These are phyloP conservation scores for Odontomyia ornata DNA, from an alignment of 2,888 invertebrate species.

Conservation along the genomic window DNA sequence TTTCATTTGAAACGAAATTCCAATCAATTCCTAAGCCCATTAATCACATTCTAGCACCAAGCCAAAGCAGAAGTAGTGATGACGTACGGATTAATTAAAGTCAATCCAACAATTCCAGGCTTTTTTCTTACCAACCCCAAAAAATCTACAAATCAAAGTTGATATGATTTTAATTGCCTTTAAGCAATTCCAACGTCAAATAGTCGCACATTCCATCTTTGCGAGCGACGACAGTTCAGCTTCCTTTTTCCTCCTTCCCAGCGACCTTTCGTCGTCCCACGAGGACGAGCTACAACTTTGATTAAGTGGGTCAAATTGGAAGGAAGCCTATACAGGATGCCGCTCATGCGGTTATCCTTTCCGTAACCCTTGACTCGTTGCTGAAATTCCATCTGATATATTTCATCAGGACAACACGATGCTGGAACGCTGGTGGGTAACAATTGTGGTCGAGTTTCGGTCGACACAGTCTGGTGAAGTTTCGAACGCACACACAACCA, in stretches of 20 bases:
- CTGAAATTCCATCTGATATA: conserved; percentile 20
- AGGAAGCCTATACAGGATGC: conserved; percentile 17
- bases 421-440: neutral
- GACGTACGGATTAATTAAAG: no score
- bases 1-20: no score
- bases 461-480: conserved; percentile 16
- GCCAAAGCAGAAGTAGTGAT: no score
- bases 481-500: neutral
- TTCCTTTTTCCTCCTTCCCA: neutral
- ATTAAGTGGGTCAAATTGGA: conserved; percentile 40
- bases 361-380: conserved; percentile 22
- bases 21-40: no score
- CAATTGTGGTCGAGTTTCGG: conserved; percentile 15
- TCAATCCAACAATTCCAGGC: no score
- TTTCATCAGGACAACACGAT: conserved; percentile 25
- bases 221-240: neutral
- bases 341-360: conserved; percentile 37
- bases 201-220: conserved; percentile 1
- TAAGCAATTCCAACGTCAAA: conserved; percentile 38
- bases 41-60: no score
- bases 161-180: conserved; percentile 50
- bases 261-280: neutral
- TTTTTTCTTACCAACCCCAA: no score
- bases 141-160: conserved; percentile 11
- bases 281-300: conserved; percentile 29